These are phyloP conservation scores for Cantharis flavilabris DNA, from an alignment of 2,888 invertebrate genomes.

Conservation along the genomic window DNA sequence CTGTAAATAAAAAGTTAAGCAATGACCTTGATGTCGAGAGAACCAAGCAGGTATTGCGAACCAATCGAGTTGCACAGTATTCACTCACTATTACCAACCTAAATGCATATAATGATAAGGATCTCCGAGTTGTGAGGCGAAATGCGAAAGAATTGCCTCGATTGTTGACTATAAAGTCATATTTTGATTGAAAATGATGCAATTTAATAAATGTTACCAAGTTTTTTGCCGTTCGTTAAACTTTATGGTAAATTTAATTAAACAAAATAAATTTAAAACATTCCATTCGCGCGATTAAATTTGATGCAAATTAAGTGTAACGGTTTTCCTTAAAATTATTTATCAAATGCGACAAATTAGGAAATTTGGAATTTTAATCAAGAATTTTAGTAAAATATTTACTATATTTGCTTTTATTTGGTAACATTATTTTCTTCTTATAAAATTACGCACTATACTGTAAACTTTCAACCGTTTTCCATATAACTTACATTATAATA, in stretches of 20 bases:
- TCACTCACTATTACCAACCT: no score
- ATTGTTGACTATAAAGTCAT: no score
- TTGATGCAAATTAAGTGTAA: not conserved
- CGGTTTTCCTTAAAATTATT: not conserved
- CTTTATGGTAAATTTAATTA: not conserved
- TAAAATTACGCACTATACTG: constrained; percentile 14
- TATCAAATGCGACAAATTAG: not conserved
- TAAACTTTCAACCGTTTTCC: constrained; percentile 13
- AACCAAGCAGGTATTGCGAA: no score
- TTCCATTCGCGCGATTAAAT: not conserved
- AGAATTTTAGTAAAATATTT: not conserved
- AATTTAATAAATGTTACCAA: not conserved
- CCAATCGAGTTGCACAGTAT: no score
- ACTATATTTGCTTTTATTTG: constrained; percentile 16
- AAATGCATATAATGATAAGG: no score
- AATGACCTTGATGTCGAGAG: no score
- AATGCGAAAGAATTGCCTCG: no score
- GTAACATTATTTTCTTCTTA: constrained; percentile 23
- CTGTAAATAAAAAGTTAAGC: no score
- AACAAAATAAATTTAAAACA: not conserved
- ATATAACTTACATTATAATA: constrained; percentile 25
- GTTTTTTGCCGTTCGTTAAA: not conserved
- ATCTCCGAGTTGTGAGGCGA: no score
- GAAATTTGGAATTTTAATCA: not conserved
- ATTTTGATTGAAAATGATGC: not conserved